phyloP scores from a whole-genome alignment of 2,888 invertebrate species.

The Orthonychiurus folsomi region DNA sequence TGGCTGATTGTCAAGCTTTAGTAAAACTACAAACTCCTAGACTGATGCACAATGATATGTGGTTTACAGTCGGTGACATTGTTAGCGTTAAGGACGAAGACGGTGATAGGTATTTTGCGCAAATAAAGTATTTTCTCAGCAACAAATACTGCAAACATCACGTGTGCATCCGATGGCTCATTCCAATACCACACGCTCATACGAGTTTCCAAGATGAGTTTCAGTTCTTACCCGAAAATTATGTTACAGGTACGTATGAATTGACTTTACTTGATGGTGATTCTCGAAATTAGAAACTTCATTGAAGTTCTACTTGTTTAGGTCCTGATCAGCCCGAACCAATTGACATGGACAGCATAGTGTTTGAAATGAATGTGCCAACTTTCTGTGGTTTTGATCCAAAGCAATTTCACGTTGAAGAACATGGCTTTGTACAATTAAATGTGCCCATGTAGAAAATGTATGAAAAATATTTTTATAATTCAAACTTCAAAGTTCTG shows the following conservation, averaged over 20 bases:
- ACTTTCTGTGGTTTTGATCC: not conserved
- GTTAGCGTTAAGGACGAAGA: not conserved
- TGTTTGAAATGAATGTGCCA: not conserved
- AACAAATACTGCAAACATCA: not conserved
- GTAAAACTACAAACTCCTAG: not conserved
- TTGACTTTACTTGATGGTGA: not conserved
- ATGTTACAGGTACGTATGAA: no score
- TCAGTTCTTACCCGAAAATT: no score
- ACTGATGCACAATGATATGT: not conserved
- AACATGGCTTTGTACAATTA: not conserved
- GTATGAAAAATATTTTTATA: no score
- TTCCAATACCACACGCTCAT: no score
- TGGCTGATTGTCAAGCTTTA: no score
- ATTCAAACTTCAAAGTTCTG: no score
- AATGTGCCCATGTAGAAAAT: no score
- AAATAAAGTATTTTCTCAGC: not conserved
- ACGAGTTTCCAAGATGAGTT: not conserved
- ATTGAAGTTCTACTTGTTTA: not conserved
- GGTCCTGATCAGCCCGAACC: not conserved
- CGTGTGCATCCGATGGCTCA: not conserved
- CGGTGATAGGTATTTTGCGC: not conserved
- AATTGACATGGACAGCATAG: not conserved
- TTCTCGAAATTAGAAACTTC: not conserved
- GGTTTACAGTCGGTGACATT: not conserved
- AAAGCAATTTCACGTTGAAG: not conserved